Evolutionary conservation across 2,888 invertebrate species (phyloP).

Genomic region (Caenorhabditis angaria): DNA sequence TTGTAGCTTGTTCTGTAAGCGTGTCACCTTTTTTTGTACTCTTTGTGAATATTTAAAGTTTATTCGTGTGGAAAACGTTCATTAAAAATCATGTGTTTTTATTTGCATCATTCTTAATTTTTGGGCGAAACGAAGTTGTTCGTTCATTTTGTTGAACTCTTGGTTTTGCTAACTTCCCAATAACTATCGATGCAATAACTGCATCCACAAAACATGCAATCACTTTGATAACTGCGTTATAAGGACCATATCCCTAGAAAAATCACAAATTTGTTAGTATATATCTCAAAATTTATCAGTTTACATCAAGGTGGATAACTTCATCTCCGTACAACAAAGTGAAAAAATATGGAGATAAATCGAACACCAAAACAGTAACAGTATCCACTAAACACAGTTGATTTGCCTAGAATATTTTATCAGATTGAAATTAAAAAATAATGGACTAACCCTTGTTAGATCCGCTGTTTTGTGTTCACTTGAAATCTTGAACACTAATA

Average conservation of each 20-base stretch:
- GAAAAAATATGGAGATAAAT: not conserved
- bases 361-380: not conserved
- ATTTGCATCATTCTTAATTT: too few species aligned
- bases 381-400: not conserved
- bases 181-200: too few species aligned
- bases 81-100: too few species aligned
- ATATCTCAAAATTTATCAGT: not conserved
- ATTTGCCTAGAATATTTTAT: not conserved
- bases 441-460: not conserved
- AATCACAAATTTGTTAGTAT: not conserved
- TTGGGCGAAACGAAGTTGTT: too few species aligned
- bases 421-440: too few species aligned
- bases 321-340: not conserved
- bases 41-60: too few species aligned
- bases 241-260: not conserved
- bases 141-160: too few species aligned
- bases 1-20: too few species aligned
- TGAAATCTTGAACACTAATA: not conserved
- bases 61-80: too few species aligned
- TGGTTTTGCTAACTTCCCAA: too few species aligned
- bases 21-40: too few species aligned
- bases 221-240: conserved; percentile 1
- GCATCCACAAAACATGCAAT: not conserved
- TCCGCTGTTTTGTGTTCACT: not conserved
- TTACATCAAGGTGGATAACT: conserved; percentile 6